phyloP scores from a whole-genome alignment of 2,113 vertebrate genomes.

The Conger conger region DNA sequence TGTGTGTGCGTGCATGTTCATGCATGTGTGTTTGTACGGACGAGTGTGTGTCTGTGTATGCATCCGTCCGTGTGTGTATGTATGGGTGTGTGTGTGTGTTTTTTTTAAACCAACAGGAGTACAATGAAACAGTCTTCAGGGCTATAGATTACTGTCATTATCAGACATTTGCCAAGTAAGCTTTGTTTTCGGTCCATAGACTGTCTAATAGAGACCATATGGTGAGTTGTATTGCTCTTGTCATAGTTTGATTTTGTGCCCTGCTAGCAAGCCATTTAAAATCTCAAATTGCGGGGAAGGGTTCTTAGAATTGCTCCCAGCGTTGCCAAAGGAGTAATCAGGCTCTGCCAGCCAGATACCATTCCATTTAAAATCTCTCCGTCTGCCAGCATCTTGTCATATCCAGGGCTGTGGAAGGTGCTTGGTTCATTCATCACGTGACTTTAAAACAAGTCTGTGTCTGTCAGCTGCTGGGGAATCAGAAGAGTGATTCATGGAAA shows the following conservation, averaged over 20 bases:
- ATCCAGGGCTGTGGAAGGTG: background rate
- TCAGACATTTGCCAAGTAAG: background rate
- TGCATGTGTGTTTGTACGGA: too few relatives aligned
- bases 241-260: background rate
- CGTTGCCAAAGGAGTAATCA: constrained; percentile 2
- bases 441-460: background rate
- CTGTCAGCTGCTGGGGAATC: background rate
- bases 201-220: background rate
- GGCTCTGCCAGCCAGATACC: constrained; percentile 2
- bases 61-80: background rate
- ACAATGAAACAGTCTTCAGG: background rate
- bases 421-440: background rate
- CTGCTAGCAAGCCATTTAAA: constrained; percentile 9
- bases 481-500: background rate
- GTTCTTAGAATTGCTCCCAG: background rate
- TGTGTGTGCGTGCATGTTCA: too few relatives aligned
- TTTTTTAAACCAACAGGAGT: background rate
- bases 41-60: too few relatives aligned
- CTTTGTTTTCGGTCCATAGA: background rate
- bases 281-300: constrained; percentile 2
- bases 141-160: background rate
- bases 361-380: background rate
- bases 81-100: background rate
- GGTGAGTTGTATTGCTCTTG: background rate
- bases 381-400: constrained; percentile 14